These are phyloP conservation scores for Idaea biselata DNA, from an alignment of 2,888 invertebrate species.

Conservation along the genomic window DNA sequence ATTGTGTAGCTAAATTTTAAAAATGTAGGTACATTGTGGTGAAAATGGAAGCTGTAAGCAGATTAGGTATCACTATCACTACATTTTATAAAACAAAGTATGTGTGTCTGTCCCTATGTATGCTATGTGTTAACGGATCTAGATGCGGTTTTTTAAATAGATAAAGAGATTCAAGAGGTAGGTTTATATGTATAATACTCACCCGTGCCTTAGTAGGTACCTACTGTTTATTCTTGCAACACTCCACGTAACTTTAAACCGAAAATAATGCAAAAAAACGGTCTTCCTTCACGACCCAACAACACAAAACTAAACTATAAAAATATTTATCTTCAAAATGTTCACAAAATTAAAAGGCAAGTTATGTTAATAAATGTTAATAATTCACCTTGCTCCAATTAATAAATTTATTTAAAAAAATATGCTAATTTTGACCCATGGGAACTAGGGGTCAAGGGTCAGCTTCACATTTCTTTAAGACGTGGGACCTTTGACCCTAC, in stretches of 20 bases:
- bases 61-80: no score
- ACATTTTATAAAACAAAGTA: no score
- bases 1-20: neutral
- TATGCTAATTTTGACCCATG: constrained; percentile 52
- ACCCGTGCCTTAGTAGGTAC: no score
- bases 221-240: neutral
- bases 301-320: neutral
- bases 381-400: constrained; percentile 29
- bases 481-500: constrained; percentile 65
- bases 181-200: no score
- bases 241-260: neutral
- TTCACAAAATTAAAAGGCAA: constrained; percentile 2
- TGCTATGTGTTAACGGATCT: no score
- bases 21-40: neutral
- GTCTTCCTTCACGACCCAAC: neutral
- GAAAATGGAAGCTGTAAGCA: neutral
- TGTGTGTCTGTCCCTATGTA: no score
- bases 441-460: constrained; percentile 65
- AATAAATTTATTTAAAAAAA: constrained; percentile 22
- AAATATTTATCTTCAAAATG: neutral
- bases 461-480: constrained; percentile 43
- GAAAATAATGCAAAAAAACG: neutral
- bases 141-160: no score
- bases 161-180: no score
- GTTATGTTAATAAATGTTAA: constrained; percentile 16